A percentile compares a stretch with the other conserved stretches of the same genome.
Evolutionary conservation across 2,113 vertebrate genomes (phyloP).

Genomic region (Anguilla japonica): DNA sequence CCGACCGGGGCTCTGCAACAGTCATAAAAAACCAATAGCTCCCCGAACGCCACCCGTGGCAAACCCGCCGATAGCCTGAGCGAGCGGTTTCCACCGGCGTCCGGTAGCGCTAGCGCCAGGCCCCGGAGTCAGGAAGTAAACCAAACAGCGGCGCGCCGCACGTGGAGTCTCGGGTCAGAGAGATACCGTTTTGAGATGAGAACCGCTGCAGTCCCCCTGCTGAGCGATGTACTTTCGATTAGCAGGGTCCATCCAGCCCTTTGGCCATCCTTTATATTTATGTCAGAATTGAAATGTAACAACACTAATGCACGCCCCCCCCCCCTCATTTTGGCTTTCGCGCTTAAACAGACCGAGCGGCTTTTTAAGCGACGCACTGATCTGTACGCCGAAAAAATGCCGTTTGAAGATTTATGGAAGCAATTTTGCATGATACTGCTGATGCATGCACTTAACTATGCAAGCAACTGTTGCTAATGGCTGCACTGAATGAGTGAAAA

Average conservation of each 20-base stretch:
- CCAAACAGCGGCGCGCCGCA: background rate
- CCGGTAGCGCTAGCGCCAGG: background rate
- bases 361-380: constrained; percentile 48
- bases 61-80: background rate
- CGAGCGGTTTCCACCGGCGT: background rate
- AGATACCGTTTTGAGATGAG: background rate
- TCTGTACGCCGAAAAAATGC: constrained; percentile 23
- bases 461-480: constrained; percentile 67
- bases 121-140: background rate
- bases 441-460: constrained; percentile 86
- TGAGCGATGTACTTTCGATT: constrained; percentile 6
- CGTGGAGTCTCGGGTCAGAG: background rate
- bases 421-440: constrained; percentile 74
- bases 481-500: constrained; percentile 23
- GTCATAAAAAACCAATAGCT: background rate
- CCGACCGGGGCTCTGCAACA: background rate
- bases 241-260: background rate
- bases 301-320: background rate
- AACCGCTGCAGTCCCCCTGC: constrained; percentile 2
- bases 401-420: constrained; percentile 42
- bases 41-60: background rate
- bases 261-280: background rate
- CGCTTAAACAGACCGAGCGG: constrained; percentile 10
- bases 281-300: constrained; percentile 12
- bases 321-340: constrained; percentile 16